A percentile compares a stretch with the other conserved stretches of the same genome.
phyloP scores from a whole-genome alignment of 2,113 vertebrate species.

The Pangasianodon hypophthalmus region DNA sequence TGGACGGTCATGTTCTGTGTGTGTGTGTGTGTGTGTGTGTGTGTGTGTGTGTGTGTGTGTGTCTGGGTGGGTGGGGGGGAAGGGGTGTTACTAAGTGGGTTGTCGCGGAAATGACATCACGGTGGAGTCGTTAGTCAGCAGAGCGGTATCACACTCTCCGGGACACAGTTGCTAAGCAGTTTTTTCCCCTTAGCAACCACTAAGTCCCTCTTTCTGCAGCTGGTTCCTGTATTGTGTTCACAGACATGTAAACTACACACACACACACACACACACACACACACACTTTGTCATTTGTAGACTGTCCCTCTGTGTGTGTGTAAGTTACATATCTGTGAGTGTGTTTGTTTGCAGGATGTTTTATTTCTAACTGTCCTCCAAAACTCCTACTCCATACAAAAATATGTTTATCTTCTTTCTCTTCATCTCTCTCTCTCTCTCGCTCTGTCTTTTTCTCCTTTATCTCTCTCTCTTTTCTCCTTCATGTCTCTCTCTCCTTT shows the following conservation, averaged over 20 bases:
- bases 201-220: conserved; percentile 25
- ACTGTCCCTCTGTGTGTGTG: neutral
- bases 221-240: conserved; percentile 25
- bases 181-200: conserved; percentile 73
- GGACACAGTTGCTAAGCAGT: conserved; percentile 80
- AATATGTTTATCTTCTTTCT: neutral
- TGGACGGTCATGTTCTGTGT: neutral
- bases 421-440: too few relatives aligned
- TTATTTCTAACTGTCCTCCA: neutral
- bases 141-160: conserved; percentile 55
- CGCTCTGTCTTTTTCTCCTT: too few relatives aligned
- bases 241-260: conserved; percentile 6
- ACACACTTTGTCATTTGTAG: conserved; percentile 25
- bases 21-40: conserved; percentile 13
- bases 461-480: too few relatives aligned
- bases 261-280: conserved; percentile 48
- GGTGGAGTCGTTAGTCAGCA: conserved; percentile 67
- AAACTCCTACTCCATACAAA: neutral
- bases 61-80: neutral
- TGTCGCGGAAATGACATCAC: conserved; percentile 67
- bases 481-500: too few relatives aligned
- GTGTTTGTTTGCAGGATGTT: neutral
- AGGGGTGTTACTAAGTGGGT: conserved; percentile 61
- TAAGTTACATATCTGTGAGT: neutral
- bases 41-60: conserved; percentile 11